A percentile compares a stretch with the other conserved stretches of the same genome.
phyloP scores from a whole-genome alignment of 2,113 vertebrate species.

The Chlamydotis undulata region DNA sequence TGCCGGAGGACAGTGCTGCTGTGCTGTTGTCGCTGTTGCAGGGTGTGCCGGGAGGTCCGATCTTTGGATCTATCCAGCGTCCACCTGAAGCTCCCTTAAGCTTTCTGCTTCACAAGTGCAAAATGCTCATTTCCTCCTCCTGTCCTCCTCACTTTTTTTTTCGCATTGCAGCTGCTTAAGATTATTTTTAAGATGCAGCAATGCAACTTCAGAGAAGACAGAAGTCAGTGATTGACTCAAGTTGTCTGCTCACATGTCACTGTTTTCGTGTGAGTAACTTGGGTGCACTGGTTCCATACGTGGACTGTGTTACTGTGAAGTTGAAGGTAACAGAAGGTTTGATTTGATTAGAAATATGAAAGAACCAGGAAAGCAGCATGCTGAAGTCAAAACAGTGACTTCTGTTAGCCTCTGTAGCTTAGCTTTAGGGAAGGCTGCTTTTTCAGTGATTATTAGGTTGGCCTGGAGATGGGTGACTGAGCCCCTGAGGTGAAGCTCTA shows the following conservation, averaged over 20 bases:
- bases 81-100: neutral
- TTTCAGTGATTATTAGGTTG: neutral
- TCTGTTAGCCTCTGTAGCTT: neutral
- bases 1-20: neutral
- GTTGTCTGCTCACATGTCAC: neutral
- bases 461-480: neutral
- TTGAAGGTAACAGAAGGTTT: no score
- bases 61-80: neutral
- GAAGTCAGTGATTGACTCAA: neutral
- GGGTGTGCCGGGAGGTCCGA: neutral
- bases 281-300: rapidly evolving
- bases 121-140: neutral
- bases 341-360: neutral
- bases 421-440: neutral
- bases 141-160: neutral
- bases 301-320: neutral
- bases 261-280: neutral
- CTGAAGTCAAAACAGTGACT: no score
- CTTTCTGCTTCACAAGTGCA: neutral
- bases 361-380: neutral
- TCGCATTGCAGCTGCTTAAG: neutral
- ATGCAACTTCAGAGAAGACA: neutral
- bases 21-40: rapidly evolving
- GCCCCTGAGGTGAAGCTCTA: neutral
- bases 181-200: no score